These are phyloP conservation scores for Sturnus vulgaris DNA, from an alignment of 2,113 vertebrate genomes.

Conservation along the genomic window DNA sequence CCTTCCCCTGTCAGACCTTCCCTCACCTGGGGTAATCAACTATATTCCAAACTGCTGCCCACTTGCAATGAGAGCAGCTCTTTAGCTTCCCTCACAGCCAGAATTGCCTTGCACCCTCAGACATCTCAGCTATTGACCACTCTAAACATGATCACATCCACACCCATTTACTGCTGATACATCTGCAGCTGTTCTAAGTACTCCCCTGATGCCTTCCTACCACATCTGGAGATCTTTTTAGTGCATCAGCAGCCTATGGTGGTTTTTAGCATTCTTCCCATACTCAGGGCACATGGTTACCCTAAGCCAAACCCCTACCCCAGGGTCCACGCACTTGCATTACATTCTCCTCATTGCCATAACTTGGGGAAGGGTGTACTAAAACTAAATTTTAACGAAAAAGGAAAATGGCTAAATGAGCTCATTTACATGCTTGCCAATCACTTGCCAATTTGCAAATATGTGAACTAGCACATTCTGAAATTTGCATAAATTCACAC, in stretches of 20 bases:
- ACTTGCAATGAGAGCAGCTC: background rate
- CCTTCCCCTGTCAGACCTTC: background rate
- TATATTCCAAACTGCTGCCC: background rate
- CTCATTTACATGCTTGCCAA: conserved; percentile 52
- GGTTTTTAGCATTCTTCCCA: background rate
- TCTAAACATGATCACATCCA: background rate
- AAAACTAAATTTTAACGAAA: background rate
- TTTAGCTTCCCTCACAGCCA: background rate
- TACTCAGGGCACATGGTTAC: fast-evolving
- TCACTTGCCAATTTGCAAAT: conserved; percentile 60
- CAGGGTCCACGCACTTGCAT: background rate
- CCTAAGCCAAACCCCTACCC: background rate
- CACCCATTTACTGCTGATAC: background rate
- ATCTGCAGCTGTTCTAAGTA: background rate
- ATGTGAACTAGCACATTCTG: conserved; percentile 53
- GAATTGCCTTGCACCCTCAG: background rate
- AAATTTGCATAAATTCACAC: conserved; percentile 60
- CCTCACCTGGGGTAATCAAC: background rate
- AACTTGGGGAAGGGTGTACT: background rate
- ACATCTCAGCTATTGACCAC: background rate
- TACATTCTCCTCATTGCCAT: background rate
- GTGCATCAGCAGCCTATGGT: background rate
- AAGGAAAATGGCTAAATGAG: background rate
- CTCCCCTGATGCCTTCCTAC: background rate
- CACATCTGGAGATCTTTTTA: background rate